Evolutionary conservation across 2,888 invertebrate species (phyloP).

Genomic region (Cataglyphis livida): DNA sequence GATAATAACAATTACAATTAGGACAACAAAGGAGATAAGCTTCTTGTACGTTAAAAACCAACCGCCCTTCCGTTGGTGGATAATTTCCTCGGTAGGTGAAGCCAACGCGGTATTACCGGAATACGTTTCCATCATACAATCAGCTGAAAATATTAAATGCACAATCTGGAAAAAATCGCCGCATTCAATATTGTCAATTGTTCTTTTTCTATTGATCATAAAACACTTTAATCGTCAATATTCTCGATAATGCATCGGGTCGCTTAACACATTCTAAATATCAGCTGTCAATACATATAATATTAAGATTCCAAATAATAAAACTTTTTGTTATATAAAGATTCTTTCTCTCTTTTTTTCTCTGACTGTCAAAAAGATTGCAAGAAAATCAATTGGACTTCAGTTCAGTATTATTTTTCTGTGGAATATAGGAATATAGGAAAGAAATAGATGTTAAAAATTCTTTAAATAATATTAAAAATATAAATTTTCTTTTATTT

Average conservation of each 20-base stretch:
- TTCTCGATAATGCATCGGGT: not conserved
- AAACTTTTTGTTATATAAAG: not conserved
- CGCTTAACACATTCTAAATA: not conserved
- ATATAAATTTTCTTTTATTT: not conserved
- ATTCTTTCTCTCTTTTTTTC: not conserved
- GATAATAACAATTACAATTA: conserved; percentile 75
- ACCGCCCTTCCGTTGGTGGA: conserved; percentile 88
- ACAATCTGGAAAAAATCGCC: conserved; percentile 12
- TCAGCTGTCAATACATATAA: not conserved
- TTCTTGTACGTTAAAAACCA: conserved; percentile 88
- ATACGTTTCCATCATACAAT: conserved; percentile 74
- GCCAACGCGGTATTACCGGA: conserved; percentile 31
- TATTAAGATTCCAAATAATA: not conserved
- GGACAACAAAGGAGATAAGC: conserved; percentile 82
- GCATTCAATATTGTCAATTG: not conserved
- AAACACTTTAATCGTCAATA: not conserved
- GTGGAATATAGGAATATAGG: not conserved
- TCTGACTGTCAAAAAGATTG: not conserved
- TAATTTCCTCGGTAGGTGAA: conserved; percentile 86
- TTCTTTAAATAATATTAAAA: not conserved
- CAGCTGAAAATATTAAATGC: conserved; percentile 69
- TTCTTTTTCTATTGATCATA: not conserved
- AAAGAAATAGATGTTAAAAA: not conserved
- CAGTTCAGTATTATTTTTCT: not conserved
- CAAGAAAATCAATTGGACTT: not conserved